Conservation (phyloP, 2,797 vertebrate genomes). For the Clarias fuscus region DNA sequence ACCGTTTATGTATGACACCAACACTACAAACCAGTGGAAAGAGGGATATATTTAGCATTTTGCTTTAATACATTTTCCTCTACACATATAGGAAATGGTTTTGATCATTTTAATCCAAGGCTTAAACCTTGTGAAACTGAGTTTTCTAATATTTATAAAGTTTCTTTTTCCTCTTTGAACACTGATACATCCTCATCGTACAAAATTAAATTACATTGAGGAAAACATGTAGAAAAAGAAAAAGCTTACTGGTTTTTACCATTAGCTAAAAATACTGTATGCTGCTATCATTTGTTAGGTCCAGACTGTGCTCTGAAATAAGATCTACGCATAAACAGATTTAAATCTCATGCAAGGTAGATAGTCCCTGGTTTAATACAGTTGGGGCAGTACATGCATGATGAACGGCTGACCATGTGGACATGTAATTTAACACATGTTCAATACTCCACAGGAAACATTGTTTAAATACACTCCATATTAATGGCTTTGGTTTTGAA, state of each 20-base stretch:
- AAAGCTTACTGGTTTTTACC: neutral
- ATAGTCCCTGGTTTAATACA: neutral
- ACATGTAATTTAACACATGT: neutral
- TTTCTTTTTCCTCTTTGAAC: no score
- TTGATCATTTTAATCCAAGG: neutral
- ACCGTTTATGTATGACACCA: neutral
- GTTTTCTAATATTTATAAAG: no score
- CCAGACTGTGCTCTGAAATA: neutral
- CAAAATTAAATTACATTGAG: neutral
- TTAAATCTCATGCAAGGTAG: neutral
- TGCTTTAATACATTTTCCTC: neutral
- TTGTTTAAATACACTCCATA: no score
- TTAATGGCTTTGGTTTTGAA: no score
- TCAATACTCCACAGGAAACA: no score
- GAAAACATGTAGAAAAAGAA: no score
- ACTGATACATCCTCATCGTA: neutral
- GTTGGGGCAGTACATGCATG: neutral
- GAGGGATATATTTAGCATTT: neutral
- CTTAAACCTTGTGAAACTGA: neutral
- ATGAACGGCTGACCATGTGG: neutral
- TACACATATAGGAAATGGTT: neutral
- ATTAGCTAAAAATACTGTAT: neutral
- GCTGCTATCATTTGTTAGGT: neutral
- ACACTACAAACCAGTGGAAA: neutral
- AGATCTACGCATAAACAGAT: neutral